A percentile compares a stretch with the other conserved stretches of the same genome.
These are phyloP conservation scores for Trichomycterus rosablanca DNA, from an alignment of 2,113 vertebrate species.

Conservation along the genomic window DNA sequence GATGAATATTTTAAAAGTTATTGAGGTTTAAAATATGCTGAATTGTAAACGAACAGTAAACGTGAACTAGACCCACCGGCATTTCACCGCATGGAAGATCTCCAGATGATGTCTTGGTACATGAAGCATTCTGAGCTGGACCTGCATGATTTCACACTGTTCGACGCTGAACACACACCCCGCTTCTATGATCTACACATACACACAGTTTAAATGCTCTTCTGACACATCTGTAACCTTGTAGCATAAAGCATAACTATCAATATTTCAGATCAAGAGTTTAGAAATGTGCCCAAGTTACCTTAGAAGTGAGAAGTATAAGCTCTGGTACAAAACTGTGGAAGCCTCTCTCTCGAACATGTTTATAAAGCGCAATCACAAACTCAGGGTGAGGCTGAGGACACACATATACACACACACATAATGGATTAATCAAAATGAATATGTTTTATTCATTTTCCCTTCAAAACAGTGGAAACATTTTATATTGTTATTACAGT, in stretches of 20 bases:
- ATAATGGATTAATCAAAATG: too few species aligned
- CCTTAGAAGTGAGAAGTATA: conserved; percentile 76
- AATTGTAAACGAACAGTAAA: background rate
- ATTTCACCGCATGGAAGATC: conserved; percentile 59
- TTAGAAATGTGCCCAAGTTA: conserved; percentile 55
- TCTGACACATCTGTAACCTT: too few species aligned
- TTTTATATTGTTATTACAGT: too few species aligned
- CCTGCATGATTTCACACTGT: conserved; percentile 70
- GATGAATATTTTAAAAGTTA: too few species aligned
- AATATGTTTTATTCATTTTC: background rate
- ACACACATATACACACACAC: background rate
- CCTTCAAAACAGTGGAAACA: too few species aligned
- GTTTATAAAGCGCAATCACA: conserved; percentile 76
- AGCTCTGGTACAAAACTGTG: conserved; percentile 66
- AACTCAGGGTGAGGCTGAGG: conserved; percentile 73
- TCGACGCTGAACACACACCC: conserved; percentile 72
- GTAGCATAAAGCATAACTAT: too few species aligned
- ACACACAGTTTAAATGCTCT: too few species aligned
- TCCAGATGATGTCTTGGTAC: conserved; percentile 60
- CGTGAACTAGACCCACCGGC: conserved; percentile 63
- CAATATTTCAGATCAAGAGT: too few species aligned
- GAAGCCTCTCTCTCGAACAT: conserved; percentile 69
- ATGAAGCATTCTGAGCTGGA: conserved; percentile 68
- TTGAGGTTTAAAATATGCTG: background rate
- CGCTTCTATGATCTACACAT: conserved; percentile 68